These are phyloP conservation scores for Patella vulgata DNA, from an alignment of 1,140 invertebrate species.

Conservation along the genomic window DNA sequence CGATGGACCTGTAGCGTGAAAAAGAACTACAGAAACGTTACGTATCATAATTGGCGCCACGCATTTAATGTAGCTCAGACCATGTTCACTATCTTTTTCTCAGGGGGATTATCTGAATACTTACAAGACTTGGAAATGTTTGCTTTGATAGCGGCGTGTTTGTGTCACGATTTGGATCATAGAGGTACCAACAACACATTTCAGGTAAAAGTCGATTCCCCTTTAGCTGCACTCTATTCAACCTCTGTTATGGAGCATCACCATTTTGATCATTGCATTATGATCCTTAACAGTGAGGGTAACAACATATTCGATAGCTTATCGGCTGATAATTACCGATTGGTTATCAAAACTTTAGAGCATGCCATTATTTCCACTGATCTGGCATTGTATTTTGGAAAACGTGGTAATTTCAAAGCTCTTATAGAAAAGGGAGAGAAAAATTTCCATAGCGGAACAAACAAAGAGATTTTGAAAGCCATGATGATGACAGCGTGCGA, in stretches of 20 bases:
- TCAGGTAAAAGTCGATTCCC: slow-evolving; percentile 64
- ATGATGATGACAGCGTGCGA: slow-evolving; percentile 99
- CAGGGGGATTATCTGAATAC: not conserved
- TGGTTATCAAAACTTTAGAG: not conserved
- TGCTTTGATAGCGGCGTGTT: slow-evolving; percentile 47
- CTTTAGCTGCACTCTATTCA: slow-evolving; percentile 75
- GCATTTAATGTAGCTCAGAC: slow-evolving; percentile 94
- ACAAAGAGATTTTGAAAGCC: slow-evolving; percentile 71
- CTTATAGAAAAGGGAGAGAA: slow-evolving; percentile 89
- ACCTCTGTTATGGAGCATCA: slow-evolving; percentile 98
- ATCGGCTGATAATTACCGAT: not conserved
- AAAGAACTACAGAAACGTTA: slow-evolving; percentile 94
- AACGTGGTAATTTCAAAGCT: slow-evolving; percentile 86
- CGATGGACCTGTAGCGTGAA: slow-evolving; percentile 93
- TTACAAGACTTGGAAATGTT: slow-evolving; percentile 43
- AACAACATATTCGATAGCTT: slow-evolving; percentile 8
- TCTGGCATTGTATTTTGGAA: slow-evolving; percentile 69
- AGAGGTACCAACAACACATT: slow-evolving; percentile 56
- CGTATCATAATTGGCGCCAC: slow-evolving; percentile 97
- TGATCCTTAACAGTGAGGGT: slow-evolving; percentile 73
- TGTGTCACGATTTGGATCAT: slow-evolving; percentile 59
- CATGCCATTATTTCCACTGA: slow-evolving; percentile 16
- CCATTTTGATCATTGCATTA: slow-evolving; percentile 97
- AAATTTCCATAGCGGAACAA: slow-evolving; percentile 88
- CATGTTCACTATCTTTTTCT: slow-evolving; percentile 90